Evolutionary conservation across 2,888 invertebrate genomes (phyloP).

Genomic region (Noctua pronuba): DNA sequence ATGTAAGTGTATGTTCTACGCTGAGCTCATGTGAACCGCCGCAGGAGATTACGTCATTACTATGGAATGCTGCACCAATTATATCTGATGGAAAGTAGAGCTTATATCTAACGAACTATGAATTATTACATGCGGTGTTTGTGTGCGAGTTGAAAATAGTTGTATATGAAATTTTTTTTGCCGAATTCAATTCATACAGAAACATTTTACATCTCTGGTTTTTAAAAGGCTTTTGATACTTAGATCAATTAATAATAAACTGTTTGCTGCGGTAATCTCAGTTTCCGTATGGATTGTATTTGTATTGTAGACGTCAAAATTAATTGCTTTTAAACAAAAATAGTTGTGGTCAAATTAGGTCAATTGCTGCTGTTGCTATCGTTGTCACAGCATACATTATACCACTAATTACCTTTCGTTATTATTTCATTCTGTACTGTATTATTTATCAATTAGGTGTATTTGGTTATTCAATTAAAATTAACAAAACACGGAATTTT

Average conservation of each 20-base stretch:
- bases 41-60: constrained; percentile 52
- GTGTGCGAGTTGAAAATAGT: background rate
- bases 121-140: background rate
- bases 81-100: constrained; percentile 65
- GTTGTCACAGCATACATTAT: constrained; percentile 13
- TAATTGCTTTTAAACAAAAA: constrained; percentile 17
- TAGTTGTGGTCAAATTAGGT: constrained; percentile 35
- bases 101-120: constrained; percentile 55
- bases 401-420: constrained; percentile 44
- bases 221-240: background rate
- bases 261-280: background rate
- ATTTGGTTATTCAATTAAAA: constrained; percentile 16
- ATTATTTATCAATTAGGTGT: constrained; percentile 19
- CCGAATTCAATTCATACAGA: background rate
- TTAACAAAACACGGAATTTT: constrained; percentile 8
- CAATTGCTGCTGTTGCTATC: constrained; percentile 19
- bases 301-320: background rate
- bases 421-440: constrained; percentile 34
- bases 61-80: constrained; percentile 81
- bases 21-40: constrained; percentile 68
- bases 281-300: background rate
- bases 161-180: background rate
- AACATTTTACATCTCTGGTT: background rate
- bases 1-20: constrained; percentile 65
- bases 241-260: background rate